Conservation (phyloP, 2,113 vertebrate genomes). For the Egretta garzetta region DNA sequence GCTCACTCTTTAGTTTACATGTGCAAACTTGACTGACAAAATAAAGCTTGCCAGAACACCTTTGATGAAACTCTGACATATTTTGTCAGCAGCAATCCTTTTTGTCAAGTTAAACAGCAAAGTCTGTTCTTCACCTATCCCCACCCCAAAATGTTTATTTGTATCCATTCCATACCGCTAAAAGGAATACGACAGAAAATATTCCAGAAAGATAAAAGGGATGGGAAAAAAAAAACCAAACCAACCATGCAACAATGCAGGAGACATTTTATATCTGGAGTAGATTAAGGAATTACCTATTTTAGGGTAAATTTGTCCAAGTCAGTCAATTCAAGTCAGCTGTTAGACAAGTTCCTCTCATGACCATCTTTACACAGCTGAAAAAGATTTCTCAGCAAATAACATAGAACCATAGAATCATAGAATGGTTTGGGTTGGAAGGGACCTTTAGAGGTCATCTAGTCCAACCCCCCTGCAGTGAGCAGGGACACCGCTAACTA, state of each 20-base stretch:
- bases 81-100: not conserved
- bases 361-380: not conserved
- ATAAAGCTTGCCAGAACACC: not conserved
- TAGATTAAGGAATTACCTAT: not conserved
- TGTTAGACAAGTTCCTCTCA: not conserved
- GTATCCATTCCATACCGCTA: not conserved
- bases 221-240: not conserved
- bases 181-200: not conserved
- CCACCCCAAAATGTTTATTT: not conserved
- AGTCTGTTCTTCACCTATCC: not conserved
- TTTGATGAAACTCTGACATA: not conserved
- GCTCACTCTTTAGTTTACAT: not conserved
- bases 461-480: too few relatives aligned
- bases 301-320: not conserved
- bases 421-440: too few relatives aligned
- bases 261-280: not conserved
- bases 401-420: too few relatives aligned
- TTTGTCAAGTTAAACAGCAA: not conserved
- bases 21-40: not conserved
- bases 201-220: not conserved
- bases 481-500: too few relatives aligned
- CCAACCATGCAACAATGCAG: not conserved
- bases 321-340: not conserved
- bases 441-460: too few relatives aligned
- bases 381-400: not conserved